Conservation (phyloP, 2,797 vertebrate genomes). For the Danio jaintianensis region DNA sequence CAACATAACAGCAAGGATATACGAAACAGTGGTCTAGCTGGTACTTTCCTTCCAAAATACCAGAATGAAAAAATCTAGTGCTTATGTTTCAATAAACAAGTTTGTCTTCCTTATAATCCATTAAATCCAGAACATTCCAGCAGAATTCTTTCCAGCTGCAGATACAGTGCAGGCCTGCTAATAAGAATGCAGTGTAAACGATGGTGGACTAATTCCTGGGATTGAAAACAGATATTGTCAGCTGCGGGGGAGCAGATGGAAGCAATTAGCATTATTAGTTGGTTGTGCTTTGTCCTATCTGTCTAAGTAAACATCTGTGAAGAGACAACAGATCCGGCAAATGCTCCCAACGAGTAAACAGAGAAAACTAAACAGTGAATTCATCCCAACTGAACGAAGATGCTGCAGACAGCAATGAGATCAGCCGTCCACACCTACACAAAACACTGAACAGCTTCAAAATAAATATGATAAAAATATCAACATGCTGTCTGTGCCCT, state of each 20-base stretch:
- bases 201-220: conserved; percentile 68
- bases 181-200: conserved; percentile 60
- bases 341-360: background rate
- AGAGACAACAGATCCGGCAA: conserved; percentile 44
- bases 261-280: conserved; percentile 73
- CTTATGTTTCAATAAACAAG: background rate
- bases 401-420: conserved; percentile 5
- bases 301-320: conserved; percentile 71
- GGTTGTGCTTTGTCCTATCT: conserved; percentile 67
- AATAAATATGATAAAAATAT: conserved; percentile 27
- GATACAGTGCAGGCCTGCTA: conserved; percentile 46
- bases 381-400: conserved; percentile 30
- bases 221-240: conserved; percentile 70
- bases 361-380: conserved; percentile 27
- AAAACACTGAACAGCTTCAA: conserved; percentile 19
- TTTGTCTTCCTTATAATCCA: background rate
- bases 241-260: conserved; percentile 73
- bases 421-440: conserved; percentile 20
- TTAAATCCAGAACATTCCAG: background rate
- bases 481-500: background rate
- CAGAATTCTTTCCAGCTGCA: conserved; percentile 3
- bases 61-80: background rate
- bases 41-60: background rate
- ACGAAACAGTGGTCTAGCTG: background rate
- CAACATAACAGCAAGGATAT: conserved; percentile 3